Evolutionary conservation across 2,888 invertebrate species (phyloP), one percentile per base, ranked within the genome.

Genomic region (Polydrusus tereticollis): DNA sequence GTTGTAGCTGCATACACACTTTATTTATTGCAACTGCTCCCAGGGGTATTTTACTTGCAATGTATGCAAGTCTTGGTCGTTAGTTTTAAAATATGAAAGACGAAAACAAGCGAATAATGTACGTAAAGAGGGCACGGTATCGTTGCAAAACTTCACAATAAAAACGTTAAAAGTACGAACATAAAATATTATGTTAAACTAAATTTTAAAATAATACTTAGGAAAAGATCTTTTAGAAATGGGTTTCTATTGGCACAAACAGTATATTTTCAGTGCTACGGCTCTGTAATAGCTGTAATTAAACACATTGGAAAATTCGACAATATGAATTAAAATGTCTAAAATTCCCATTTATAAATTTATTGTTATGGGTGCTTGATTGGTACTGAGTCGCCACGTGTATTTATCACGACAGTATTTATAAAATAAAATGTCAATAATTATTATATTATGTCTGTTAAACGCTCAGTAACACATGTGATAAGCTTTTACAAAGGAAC

Each of bases 401-500:
- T 55, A 55, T 55, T 26, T 55, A 55, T 55, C 29, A 18, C 10
- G 52, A 55, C 52, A 55, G 18, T 57, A 41, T 66, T 66, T 66
- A 43, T 43, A 57, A 66, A 66, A 66, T 36, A 57, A 26, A 57
- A 66, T 57, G 66, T 57, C 66, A 66, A 66, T 65, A 65, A 65
- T 66, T 66, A 66, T 66, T 66, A 66, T 43, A n/a, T n/a, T n/a
- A 18, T 57, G 66, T 66, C 66, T 66, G 57, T 57, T 38, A 59
- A 26, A 14, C 59, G 41, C 38, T 41, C 21, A 41, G 64, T 52
- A 43, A 59, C 67, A 68, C 59, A 68, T 68, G 67, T 59, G 67
- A 68, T 68, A 58, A 59, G 50, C 47, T 68, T 41, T 59, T 59
- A 68, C 33, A 68, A 45, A 23, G 12, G 59, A 59, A 59, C 67